Conservation (phyloP, 2,888 invertebrate species). For the Ichneumoninae sp. region DNA sequence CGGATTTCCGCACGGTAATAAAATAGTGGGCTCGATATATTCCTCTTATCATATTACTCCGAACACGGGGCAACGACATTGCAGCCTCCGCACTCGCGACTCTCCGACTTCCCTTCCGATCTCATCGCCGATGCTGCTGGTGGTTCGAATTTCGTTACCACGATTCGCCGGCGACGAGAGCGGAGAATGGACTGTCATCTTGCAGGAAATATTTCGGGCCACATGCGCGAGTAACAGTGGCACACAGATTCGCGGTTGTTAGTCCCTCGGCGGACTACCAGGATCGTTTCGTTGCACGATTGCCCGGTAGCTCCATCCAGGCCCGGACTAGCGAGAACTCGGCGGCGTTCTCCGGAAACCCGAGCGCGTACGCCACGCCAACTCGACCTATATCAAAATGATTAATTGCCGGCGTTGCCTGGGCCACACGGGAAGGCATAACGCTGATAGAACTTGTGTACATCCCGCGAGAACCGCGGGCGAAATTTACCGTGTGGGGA, state of each 20-base stretch:
- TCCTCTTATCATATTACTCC: constrained; percentile 13
- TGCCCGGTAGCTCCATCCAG: not conserved
- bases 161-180: no score
- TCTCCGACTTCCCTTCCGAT: not conserved
- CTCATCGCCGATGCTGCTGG: no score
- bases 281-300: constrained; percentile 18
- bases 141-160: no score
- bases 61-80: not conserved
- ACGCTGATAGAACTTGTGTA: constrained; percentile 24
- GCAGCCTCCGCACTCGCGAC: not conserved
- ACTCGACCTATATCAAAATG: constrained; percentile 55
- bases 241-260: not conserved
- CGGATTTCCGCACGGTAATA: constrained; percentile 29
- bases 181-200: not conserved
- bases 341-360: constrained; percentile 17
- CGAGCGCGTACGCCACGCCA: constrained; percentile 7
- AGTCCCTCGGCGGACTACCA: not conserved
- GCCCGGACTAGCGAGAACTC: not conserved
- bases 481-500: constrained; percentile 32
- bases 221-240: not conserved
- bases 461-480: constrained; percentile 12
- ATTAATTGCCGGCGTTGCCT: constrained; percentile 53
- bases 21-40: not conserved
- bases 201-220: not conserved
- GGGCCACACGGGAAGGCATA: constrained; percentile 31